Evolutionary conservation across 2,888 invertebrate genomes (phyloP), one percentile per base, ranked within the genome.

Genomic region (Machimus rusticus): DNA sequence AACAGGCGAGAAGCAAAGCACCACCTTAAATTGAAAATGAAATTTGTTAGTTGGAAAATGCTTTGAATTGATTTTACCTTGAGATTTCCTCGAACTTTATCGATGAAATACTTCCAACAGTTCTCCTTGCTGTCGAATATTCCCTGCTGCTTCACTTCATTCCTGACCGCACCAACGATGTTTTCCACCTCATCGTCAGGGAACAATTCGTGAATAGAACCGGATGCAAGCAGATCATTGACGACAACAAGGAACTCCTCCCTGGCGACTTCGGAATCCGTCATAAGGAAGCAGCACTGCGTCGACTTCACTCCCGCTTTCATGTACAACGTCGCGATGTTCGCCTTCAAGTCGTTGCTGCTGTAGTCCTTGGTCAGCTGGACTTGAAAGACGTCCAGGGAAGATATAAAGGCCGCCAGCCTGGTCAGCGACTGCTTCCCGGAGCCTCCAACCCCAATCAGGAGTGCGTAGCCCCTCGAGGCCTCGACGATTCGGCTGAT

Each of bases 31-130:
- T n/a, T 28, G 66, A 14, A 74, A 39, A 74, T 74, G 31, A 34
- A 74, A 14, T 34, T 74, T 74, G 31, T 34, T 34, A 46, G 14
- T 2, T 16, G 43, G 16, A 46, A 46, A 46, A 16, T 16, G 16
- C 31, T 16, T 31, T 74, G 14, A 9, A 37, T n/a, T 34, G 43
- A n/a, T 43, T 19, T 86, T 1, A 92, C 91, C 94, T 94, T 97
- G 95, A 97, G 91, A 90, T 95, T 94, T 88, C 95, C 94, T 87
- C 98, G 94, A 5, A 98, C 98, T 90, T 97, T 95, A 89, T 98
- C 97, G 89, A 99, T 98, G 91, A 98, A 99, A 93, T 97, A 99
- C 91, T 95, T 96, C 99, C 98, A 99, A 91, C 98, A 98, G 91
- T 98, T 98, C 91, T 99, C 99, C 88, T 96, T 94, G 0, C 96